A percentile compares a stretch with the other conserved stretches of the same genome.
These are phyloP conservation scores for Oryzias dopingdopingensis DNA, from an alignment of 2,797 vertebrate genomes.

Conservation along the genomic window DNA sequence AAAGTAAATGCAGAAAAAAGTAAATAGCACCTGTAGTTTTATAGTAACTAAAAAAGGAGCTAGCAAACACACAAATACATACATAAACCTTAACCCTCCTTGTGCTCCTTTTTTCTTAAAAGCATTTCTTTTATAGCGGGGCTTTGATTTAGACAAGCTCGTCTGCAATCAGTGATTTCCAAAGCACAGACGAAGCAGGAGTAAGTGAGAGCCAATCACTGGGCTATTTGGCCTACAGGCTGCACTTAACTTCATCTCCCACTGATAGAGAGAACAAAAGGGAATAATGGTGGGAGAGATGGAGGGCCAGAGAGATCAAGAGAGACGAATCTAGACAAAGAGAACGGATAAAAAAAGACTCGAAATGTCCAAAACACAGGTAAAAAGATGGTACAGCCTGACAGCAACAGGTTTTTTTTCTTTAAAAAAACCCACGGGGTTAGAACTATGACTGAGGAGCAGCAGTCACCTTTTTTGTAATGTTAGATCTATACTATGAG, in stretches of 20 bases:
- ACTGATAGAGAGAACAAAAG: slow-evolving; percentile 67
- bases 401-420: slow-evolving; percentile 10
- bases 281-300: slow-evolving; percentile 50
- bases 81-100: slow-evolving; percentile 13
- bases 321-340: slow-evolving; percentile 40
- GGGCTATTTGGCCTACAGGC: slow-evolving; percentile 72
- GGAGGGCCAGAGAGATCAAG: slow-evolving; percentile 52
- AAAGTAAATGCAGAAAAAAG: slow-evolving; percentile 11
- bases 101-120: slow-evolving; percentile 17
- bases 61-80: slow-evolving; percentile 14
- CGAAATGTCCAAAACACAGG: slow-evolving; percentile 34
- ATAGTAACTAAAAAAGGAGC: background rate
- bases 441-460: no score
- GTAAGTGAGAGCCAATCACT: slow-evolving; percentile 77
- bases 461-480: no score
- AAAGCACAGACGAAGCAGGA: slow-evolving; percentile 64
- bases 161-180: slow-evolving; percentile 75
- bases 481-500: no score
- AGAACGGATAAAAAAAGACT: slow-evolving; percentile 12
- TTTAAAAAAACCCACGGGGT: no score
- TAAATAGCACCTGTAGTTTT: slow-evolving; percentile 10
- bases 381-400: slow-evolving; percentile 31
- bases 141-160: slow-evolving; percentile 67
- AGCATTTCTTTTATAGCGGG: slow-evolving; percentile 47
- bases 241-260: slow-evolving; percentile 71